These are phyloP conservation scores for Xenus cinereus DNA, from an alignment of 2,113 vertebrate species.

Conservation along the genomic window DNA sequence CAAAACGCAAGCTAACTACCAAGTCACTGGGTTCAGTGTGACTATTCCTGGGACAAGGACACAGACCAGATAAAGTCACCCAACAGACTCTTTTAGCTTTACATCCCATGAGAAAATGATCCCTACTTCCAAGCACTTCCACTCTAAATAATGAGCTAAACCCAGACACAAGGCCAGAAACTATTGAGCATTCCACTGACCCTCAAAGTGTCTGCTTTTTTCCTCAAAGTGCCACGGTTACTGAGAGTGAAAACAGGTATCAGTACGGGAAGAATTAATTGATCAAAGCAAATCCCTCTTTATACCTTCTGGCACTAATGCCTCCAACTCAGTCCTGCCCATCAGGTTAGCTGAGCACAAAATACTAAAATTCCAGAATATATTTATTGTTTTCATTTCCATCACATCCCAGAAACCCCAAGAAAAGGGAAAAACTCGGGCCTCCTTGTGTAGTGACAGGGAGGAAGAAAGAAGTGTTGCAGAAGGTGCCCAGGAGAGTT, in stretches of 20 bases:
- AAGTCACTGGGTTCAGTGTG: not conserved
- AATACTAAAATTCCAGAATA: not conserved
- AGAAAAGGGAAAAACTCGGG: not conserved
- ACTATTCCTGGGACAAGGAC: not conserved
- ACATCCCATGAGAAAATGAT: not conserved
- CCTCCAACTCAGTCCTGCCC: not conserved
- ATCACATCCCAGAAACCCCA: not conserved
- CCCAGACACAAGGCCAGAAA: not conserved
- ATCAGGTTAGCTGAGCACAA: not conserved
- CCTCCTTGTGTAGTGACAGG: fast-evolving
- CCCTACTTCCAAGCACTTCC: not conserved
- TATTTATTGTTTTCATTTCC: not conserved
- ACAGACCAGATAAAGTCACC: not conserved
- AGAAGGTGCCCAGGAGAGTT: not conserved
- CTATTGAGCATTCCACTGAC: not conserved
- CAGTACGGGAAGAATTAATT: not conserved
- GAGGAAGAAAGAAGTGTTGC: not conserved
- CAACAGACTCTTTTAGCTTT: not conserved
- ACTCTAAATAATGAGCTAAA: not conserved
- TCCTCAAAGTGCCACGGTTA: not conserved
- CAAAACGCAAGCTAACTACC: not conserved
- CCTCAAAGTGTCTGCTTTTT: not conserved
- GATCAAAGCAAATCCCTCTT: not conserved
- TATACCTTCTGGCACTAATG: not conserved
- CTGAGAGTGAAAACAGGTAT: not conserved